These are phyloP conservation scores for Branchellion lobata DNA, from an alignment of 2,888 invertebrate genomes.

Conservation along the genomic window DNA sequence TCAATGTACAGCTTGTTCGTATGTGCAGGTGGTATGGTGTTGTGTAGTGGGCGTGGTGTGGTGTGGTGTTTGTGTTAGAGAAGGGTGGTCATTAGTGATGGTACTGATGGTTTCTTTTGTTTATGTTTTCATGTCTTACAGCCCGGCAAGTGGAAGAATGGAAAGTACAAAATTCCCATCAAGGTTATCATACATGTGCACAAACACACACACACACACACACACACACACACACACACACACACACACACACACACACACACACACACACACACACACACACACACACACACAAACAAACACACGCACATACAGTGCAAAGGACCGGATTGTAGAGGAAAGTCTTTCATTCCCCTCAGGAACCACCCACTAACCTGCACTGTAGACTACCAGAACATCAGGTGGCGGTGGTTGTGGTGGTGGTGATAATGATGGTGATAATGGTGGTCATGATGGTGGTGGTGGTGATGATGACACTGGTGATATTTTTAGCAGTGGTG, in stretches of 20 bases:
- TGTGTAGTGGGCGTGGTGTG: no score
- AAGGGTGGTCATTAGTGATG: neutral
- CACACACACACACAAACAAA: no score
- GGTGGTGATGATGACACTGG: no score
- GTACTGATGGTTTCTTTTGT: neutral
- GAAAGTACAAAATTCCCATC: constrained; percentile 68
- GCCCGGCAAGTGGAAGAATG: constrained; percentile 69
- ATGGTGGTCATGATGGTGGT: no score
- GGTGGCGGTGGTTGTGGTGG: constrained; percentile 52
- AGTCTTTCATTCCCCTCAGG: constrained; percentile 60
- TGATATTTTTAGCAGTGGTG: no score
- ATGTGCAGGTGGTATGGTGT: constrained; percentile 66
- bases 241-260: no score
- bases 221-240: no score
- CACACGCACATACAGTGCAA: constrained; percentile 59
- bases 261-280: no score
- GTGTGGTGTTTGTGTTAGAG: neutral
- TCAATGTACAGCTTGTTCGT: constrained; percentile 72
- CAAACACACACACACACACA: neutral
- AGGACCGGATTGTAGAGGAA: constrained; percentile 58
- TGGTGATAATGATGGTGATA: no score
- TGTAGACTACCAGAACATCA: constrained; percentile 76
- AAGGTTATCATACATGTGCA: constrained; percentile 56
- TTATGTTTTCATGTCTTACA: constrained; percentile 43
- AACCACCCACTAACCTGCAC: constrained; percentile 70